Base-by-base conservation (phyloP, 2,113 vertebrate genomes). In the Platycercus adscitus region DNA sequence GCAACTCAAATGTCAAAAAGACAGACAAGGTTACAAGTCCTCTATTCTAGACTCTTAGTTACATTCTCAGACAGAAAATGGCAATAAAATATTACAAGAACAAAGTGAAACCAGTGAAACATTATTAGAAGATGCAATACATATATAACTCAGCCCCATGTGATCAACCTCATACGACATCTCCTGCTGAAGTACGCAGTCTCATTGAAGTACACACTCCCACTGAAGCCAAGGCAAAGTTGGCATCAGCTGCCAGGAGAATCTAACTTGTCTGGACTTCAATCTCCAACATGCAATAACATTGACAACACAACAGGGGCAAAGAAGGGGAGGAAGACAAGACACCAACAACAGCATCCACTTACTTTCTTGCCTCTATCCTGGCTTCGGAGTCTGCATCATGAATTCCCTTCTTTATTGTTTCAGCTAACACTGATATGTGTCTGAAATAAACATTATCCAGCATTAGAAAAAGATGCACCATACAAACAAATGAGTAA, bases 281-380 rank as follows among this genome's bases (percentile, higher is more conserved):
- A 39, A 26, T n/a, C 77, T 68, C 55, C 77, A 55, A 4, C 29
- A 44, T 7, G 6, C 33, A 78, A 23, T 2, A 76, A 5, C 61
- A 71, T 6, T 52, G 52, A 64, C 6, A 49, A 68, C 47, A 66
- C 28, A 43, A 29, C 0, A 49, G 9, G 2, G 10, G 11, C 24
- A 93, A 68, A 95, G 39, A 52, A 79, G 7, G 6, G 8, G 18
- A 82, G 10, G 13, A 89, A 68, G n/a, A 76, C 12, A 16, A 53
- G 29, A 64, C 23, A 49, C 3, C 41, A 82, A 6, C 15, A 70
- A 19, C 9, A 66, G 58, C 12, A 91, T 55, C 24, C 43, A 98
- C 99, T 99, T 98, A 99, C 99, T 99, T 99, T 92, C 99, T 99
- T 63, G 99, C 99, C 75, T 99, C 99, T 96, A 99, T 99, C 73